Conservation (phyloP, 2,888 invertebrate genomes). For the Rhamphomyia laevipes region DNA sequence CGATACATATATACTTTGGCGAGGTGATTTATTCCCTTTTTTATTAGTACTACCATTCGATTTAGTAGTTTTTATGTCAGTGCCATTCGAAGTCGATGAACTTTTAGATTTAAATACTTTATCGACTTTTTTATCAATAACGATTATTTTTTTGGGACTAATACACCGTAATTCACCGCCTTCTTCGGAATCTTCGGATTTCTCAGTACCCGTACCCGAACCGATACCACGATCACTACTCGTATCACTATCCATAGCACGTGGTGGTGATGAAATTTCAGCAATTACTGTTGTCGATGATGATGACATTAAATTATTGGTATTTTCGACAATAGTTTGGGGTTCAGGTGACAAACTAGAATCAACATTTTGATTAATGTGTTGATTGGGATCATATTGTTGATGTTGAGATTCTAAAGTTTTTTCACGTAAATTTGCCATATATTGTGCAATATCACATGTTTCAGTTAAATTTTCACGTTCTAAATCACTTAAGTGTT, state of each 20-base stretch:
- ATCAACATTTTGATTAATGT: conserved; percentile 30
- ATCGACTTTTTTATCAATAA: conserved; percentile 37
- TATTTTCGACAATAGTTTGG: conserved; percentile 35
- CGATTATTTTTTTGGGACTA: conserved; percentile 20
- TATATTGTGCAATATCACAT: conserved; percentile 36
- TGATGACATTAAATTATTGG: conserved; percentile 12
- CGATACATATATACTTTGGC: conserved; percentile 48
- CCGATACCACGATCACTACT: conserved; percentile 21
- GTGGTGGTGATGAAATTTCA: conserved; percentile 31
- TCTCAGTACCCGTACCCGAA: conserved; percentile 20
- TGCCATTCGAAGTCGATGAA: conserved; percentile 13
- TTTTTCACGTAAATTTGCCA: conserved; percentile 37
- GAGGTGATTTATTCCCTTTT: conserved; percentile 37
- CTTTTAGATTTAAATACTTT: conserved; percentile 35
- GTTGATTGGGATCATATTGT: conserved; percentile 17
- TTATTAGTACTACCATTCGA: conserved; percentile 16
- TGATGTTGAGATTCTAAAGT: conserved; percentile 30
- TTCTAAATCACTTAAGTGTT: conserved; percentile 35
- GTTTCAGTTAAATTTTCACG: conserved; percentile 33
- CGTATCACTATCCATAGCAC: conserved; percentile 32
- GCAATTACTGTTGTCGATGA: conserved; percentile 25
- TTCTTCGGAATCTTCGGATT: conserved; percentile 26
- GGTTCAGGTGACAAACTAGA: conserved; percentile 36
- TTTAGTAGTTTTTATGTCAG: conserved; percentile 12
- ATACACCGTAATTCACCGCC: conserved; percentile 7